Evolutionary conservation across 1,140 invertebrate genomes (phyloP).

Genomic region (Gonioctena quinquepunctata): DNA sequence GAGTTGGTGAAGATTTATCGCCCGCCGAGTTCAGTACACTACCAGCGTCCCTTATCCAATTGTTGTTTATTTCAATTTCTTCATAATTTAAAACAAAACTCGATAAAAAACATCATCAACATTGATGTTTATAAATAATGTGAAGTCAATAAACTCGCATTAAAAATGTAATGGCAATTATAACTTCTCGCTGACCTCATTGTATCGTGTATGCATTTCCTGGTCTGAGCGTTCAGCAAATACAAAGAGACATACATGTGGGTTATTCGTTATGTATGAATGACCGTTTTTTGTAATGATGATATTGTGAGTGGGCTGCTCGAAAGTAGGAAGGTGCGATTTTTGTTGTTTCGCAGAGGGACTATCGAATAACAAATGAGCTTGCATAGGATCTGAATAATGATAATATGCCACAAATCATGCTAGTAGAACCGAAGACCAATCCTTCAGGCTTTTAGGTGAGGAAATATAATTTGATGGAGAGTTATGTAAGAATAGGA

Average conservation of each 20-base stretch:
- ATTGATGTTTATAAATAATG: not conserved
- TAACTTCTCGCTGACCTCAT: not conserved
- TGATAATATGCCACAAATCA: too few species aligned
- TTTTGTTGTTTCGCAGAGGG: not conserved
- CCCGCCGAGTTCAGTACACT: too few species aligned
- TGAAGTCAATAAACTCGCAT: not conserved
- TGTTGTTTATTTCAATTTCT: too few species aligned
- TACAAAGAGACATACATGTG: not conserved
- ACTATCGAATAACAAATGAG: not conserved
- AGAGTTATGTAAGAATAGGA: too few species aligned
- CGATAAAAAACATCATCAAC: not conserved
- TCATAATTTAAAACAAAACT: too few species aligned
- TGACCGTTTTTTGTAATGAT: not conserved
- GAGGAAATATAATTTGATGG: too few species aligned
- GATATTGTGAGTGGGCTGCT: not conserved
- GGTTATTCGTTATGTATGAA: not conserved
- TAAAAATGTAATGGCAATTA: not conserved
- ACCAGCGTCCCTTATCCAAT: too few species aligned
- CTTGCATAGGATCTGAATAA: too few species aligned
- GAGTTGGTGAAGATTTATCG: too few species aligned
- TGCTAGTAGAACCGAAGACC: too few species aligned
- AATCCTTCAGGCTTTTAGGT: too few species aligned
- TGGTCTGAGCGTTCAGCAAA: not conserved
- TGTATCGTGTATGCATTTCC: not conserved
- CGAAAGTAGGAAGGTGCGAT: not conserved